Percentiles rank a stretch among this genome's conserved stretches.
Evolutionary conservation across 2,113 vertebrate genomes (phyloP).

Genomic region (Monarcha castaneiventris): DNA sequence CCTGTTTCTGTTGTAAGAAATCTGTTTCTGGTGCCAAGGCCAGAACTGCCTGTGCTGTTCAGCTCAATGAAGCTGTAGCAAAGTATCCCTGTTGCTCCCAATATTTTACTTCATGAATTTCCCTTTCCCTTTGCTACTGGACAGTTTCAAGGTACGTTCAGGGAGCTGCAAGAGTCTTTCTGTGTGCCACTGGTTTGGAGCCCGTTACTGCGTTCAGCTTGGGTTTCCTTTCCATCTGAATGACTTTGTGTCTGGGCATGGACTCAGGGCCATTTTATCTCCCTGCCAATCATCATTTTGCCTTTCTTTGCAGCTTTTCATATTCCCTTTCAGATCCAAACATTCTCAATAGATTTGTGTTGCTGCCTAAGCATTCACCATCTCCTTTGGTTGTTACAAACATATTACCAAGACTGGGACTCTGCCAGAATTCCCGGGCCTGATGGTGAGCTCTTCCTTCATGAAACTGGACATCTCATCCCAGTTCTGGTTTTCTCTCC

Average conservation of each 20-base stretch:
- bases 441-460: neutral
- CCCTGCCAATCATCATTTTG: neutral
- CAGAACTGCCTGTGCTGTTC: neutral
- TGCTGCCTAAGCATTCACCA: neutral
- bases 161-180: neutral
- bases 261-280: neutral
- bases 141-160: neutral
- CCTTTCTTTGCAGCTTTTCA: neutral
- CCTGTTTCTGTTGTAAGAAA: neutral
- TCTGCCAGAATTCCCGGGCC: neutral
- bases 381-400: neutral
- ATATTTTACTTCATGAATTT: neutral
- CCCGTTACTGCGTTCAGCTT: fast-evolving
- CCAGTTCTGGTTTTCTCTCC: neutral
- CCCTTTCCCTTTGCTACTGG: neutral
- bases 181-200: neutral
- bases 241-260: neutral
- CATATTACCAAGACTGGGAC: neutral
- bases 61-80: neutral
- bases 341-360: neutral
- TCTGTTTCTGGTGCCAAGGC: neutral
- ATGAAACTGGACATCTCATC: neutral
- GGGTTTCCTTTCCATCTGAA: neutral
- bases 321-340: neutral
- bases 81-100: neutral